Percentiles rank a stretch among this genome's conserved stretches.
phyloP scores from a whole-genome alignment of 2,888 invertebrate genomes.

The Tenthredo notha region DNA sequence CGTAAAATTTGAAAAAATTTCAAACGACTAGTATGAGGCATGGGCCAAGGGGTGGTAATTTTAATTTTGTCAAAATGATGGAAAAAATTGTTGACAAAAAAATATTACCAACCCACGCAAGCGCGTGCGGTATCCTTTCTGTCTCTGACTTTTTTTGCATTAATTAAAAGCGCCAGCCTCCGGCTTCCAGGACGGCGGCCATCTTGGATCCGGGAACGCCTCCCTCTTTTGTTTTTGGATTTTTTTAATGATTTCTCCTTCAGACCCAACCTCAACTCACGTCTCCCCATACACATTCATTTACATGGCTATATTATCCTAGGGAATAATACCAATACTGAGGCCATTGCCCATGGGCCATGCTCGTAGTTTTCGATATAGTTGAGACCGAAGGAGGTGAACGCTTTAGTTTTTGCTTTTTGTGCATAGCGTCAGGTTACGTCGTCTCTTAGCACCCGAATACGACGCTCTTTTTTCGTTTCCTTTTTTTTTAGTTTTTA shows the following conservation, averaged over 20 bases:
- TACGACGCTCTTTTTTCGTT: background rate
- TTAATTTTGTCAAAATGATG: background rate
- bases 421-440: conserved; percentile 70
- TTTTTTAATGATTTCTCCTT: conserved; percentile 75
- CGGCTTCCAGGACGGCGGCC: conserved; percentile 73
- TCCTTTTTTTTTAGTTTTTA: conserved; percentile 51
- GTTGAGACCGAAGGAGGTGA: conserved; percentile 42
- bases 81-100: conserved; percentile 22
- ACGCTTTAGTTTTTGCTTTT: conserved; percentile 68
- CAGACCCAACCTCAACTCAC: conserved; percentile 53
- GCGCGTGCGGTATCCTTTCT: conserved; percentile 55
- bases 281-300: conserved; percentile 15
- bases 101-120: background rate
- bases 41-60: background rate
- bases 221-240: conserved; percentile 75
- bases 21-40: background rate
- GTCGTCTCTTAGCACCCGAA: conserved; percentile 54
- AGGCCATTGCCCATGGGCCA: conserved; percentile 49
- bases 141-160: conserved; percentile 69
- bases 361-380: conserved; percentile 45
- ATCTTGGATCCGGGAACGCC: conserved; percentile 77
- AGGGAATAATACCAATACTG: conserved; percentile 47
- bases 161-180: conserved; percentile 77
- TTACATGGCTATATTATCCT: conserved; percentile 41
- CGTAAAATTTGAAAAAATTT: background rate